phyloP scores from a whole-genome alignment of 2,797 vertebrate species.

The Sebastes itinus region DNA sequence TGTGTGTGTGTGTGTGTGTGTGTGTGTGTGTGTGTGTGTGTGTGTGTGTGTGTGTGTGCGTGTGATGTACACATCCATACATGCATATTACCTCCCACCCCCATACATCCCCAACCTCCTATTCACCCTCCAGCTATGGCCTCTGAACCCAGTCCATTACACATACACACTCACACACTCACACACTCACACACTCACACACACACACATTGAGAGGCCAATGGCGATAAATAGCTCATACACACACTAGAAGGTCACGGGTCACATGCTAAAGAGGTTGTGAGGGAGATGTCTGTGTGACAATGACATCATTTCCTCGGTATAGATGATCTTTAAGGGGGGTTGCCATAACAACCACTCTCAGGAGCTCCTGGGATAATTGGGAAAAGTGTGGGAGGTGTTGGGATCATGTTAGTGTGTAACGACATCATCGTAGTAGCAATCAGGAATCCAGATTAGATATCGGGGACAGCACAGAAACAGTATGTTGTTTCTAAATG shows the following conservation, averaged over 20 bases:
- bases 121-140: conserved; percentile 40
- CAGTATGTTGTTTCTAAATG: background rate
- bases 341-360: conserved; percentile 12
- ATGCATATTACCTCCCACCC: background rate
- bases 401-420: background rate
- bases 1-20: no score
- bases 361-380: conserved; percentile 5
- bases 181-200: conserved; percentile 13
- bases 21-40: no score
- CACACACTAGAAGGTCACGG: conserved; percentile 36
- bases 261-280: conserved; percentile 46
- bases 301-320: conserved; percentile 47
- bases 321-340: conserved; percentile 5
- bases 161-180: conserved; percentile 20
- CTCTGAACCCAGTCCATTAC: conserved; percentile 65
- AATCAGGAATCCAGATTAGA: background rate
- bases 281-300: background rate
- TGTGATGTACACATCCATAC: background rate
- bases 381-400: background rate
- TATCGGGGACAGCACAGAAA: background rate
- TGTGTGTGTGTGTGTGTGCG: no score
- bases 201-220: conserved; percentile 9
- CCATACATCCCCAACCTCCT: background rate
- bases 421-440: background rate
- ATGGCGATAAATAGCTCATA: conserved; percentile 33